These are phyloP conservation scores for Phalacrocorax pelagicus DNA, from an alignment of 2,113 vertebrate genomes.

Conservation along the genomic window DNA sequence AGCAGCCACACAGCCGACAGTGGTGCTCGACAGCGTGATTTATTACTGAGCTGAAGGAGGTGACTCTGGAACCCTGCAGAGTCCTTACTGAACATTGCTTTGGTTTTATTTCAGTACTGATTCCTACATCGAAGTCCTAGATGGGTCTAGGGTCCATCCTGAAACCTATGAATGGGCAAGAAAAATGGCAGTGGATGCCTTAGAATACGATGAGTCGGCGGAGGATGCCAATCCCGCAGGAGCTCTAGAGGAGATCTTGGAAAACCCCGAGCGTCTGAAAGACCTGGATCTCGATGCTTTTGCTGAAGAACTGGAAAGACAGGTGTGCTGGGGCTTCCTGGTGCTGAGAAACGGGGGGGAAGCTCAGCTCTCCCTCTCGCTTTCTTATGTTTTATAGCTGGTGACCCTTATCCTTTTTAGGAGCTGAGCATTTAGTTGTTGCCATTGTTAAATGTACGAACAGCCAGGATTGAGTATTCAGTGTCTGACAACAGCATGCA, in stretches of 20 bases:
- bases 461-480: neutral
- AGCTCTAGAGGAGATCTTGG: slow-evolving; percentile 95
- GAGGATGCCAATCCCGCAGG: slow-evolving; percentile 98
- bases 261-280: slow-evolving; percentile 96
- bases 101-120: slow-evolving; percentile 85
- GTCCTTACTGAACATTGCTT: neutral
- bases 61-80: neutral
- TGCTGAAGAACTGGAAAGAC: slow-evolving; percentile 97
- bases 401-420: neutral
- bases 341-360: neutral
- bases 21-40: neutral
- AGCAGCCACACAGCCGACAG: neutral
- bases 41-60: neutral
- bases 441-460: neutral
- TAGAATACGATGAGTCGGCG: slow-evolving; percentile 95
- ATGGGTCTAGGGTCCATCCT: slow-evolving; percentile 95
- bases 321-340: slow-evolving; percentile 76
- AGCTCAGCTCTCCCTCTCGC: neutral
- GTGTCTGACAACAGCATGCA: neutral
- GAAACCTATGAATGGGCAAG: slow-evolving; percentile 99
- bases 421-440: neutral
- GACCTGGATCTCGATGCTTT: slow-evolving; percentile 97
- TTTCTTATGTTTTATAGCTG: neutral
- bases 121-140: slow-evolving; percentile 97
- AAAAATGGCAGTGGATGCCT: slow-evolving; percentile 97